Evolutionary conservation across 2,113 vertebrate species (phyloP).

Genomic region (Onychorhynchus coronatus): DNA sequence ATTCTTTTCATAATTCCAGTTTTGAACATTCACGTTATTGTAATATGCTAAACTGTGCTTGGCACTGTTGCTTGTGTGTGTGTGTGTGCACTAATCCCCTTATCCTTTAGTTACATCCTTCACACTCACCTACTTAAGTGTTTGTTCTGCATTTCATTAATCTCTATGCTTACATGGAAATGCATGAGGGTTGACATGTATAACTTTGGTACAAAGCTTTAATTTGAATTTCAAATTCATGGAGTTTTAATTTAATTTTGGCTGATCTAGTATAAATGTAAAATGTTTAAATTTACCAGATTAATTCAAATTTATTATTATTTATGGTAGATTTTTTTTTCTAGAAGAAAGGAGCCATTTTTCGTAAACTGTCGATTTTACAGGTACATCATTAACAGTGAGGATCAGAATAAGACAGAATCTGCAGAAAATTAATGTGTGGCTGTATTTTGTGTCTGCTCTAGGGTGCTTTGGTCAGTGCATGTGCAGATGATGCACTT

Average conservation of each 20-base stretch:
- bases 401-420: not conserved
- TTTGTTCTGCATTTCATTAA: not conserved
- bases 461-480: conserved; percentile 94
- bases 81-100: not conserved
- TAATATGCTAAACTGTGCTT: not conserved
- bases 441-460: conserved; percentile 26
- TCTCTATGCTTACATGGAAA: not conserved
- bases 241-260: not conserved
- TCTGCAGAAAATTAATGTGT: not conserved
- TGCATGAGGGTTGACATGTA: not conserved
- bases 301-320: not conserved
- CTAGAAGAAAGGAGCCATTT: not conserved
- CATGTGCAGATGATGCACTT: conserved; percentile 92
- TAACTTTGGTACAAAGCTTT: not conserved
- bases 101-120: not conserved
- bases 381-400: not conserved
- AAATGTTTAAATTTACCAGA: not conserved
- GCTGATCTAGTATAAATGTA: not conserved
- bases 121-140: not conserved
- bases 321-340: not conserved
- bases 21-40: not conserved
- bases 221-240: not conserved
- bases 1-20: not conserved
- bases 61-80: not conserved
- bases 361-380: not conserved